Conservation (phyloP, 2,888 invertebrate species). For the Nephrotoma flavescens region DNA sequence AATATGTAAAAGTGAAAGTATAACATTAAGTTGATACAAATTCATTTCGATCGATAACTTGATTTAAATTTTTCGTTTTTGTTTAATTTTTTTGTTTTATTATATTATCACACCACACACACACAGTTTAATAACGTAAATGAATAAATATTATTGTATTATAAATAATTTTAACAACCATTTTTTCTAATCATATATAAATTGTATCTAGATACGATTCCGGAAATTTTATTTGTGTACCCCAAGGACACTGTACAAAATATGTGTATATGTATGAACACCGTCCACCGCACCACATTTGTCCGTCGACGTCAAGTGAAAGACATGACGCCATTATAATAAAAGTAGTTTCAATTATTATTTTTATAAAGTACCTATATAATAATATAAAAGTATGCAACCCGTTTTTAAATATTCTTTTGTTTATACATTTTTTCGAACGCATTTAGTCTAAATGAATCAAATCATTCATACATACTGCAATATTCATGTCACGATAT, state of each 20-base stretch:
- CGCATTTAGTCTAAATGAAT: neutral
- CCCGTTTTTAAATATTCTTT: neutral
- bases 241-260: neutral
- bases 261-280: too few relatives aligned
- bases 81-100: neutral
- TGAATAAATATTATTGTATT: too few relatives aligned
- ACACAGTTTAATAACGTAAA: neutral
- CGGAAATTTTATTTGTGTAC: neutral
- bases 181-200: too few relatives aligned
- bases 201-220: neutral
- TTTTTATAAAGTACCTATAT: neutral
- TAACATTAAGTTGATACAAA: neutral
- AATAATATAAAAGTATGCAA: neutral
- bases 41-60: neutral
- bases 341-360: neutral
- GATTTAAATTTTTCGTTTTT: neutral
- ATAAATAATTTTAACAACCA: neutral
- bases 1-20: neutral
- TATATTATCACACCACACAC: neutral
- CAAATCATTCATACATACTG: neutral
- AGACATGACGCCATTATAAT: neutral
- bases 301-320: neutral
- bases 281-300: neutral
- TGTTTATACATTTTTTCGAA: neutral
- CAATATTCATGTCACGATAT: neutral